Base-by-base conservation (phyloP, 2,797 vertebrate species). In the Enteromius viviparus region DNA sequence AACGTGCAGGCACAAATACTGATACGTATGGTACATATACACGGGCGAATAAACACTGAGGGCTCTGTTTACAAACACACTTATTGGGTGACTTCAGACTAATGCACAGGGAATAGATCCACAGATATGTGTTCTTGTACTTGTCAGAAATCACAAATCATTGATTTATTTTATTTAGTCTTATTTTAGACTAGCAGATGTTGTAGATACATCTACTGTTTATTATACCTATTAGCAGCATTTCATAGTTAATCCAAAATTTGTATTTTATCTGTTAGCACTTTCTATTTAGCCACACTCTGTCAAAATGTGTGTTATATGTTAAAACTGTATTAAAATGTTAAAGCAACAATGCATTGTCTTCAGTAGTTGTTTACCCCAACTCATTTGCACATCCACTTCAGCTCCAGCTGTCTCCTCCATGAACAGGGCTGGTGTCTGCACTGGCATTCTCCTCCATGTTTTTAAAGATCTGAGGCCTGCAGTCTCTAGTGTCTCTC, bases 301-400 rank as follows among this genome's bases (percentile, higher is more conserved):
- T 2, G 1, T 64, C 62, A 64, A 19, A 32, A 62, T 29, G 26
- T 26, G 11, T 26, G 23, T 29, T 29, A 6, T 15, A 15, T 5
- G 15, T 60, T 29, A 15, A 19, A 65, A 32, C 15, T 34, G 62
- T 34, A 34, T 65, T 34, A 17, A 32, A 32, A 34, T 19, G 3
- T 64, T 64, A 32, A 64, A 64, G 62, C 15, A 65, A 9, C 29
- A 17, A 34, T 15, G 15, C 29, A 19, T 65, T 34, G 14, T 17
- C 26, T 64, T 32, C 60, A 26, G 7, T 64, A 32, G 14, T 15
- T 64, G 62, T 34, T 70, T 80, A 23, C 66, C 51, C 15, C 11
- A 32, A 47, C 37, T 70, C 65, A 55, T 69, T 58, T 71, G 68
- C 23, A 47, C 37, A 58, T 55, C 51, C 78, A 70, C 68, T 80